Evolutionary conservation across 2,888 invertebrate species (phyloP).

Genomic region (Trissolcus brochymenae): DNA sequence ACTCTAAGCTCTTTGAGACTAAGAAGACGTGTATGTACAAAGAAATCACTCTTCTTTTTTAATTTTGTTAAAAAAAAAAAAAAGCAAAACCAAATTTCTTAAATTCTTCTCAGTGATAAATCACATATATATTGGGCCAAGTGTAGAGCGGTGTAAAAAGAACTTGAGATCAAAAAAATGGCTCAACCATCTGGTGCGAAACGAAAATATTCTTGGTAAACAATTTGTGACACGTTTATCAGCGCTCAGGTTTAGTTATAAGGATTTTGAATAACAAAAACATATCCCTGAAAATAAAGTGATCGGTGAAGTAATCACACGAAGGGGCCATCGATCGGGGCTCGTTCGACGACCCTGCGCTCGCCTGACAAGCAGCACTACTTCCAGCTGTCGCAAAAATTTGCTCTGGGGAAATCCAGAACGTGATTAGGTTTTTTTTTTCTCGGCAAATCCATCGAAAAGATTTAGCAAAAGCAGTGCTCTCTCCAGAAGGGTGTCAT

Average conservation of each 20-base stretch:
- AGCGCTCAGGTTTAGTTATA: constrained; percentile 4
- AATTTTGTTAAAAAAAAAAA: too few species aligned
- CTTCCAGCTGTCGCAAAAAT: constrained; percentile 24
- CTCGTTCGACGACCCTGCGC: constrained; percentile 4
- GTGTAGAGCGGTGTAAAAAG: too few species aligned
- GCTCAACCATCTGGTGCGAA: too few species aligned
- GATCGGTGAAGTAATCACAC: not conserved
- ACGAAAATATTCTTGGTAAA: too few species aligned
- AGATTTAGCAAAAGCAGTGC: constrained; percentile 3
- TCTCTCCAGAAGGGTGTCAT: constrained; percentile 32
- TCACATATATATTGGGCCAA: too few species aligned
- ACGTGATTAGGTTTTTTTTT: constrained; percentile 38
- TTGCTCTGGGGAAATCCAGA: constrained; percentile 43
- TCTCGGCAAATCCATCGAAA: constrained; percentile 17
- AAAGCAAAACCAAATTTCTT: too few species aligned
- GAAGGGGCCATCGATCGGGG: constrained; percentile 23
- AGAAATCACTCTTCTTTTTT: too few species aligned
- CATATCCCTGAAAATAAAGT: too few species aligned
- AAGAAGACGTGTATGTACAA: too few species aligned
- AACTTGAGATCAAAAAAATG: too few species aligned
- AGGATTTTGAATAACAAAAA: constrained; percentile 11
- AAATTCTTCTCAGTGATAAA: too few species aligned
- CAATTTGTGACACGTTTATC: not conserved
- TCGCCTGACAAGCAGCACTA: not conserved
- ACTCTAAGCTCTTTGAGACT: not conserved